Conservation (phyloP, 1,140 invertebrate genomes). For the Scaptomyza montana region DNA sequence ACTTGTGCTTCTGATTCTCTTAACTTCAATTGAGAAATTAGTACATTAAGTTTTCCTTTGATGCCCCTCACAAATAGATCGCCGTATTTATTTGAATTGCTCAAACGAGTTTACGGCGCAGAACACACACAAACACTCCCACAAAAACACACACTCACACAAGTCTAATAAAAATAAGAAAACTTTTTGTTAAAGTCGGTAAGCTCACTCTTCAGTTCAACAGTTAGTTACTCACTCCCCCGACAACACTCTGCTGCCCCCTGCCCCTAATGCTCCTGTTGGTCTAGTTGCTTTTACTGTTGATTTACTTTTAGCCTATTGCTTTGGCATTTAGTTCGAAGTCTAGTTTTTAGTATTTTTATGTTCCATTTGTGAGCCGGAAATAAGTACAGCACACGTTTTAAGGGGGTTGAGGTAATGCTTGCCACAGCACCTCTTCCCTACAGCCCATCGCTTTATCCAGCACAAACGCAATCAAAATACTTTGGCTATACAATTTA, state of each 20-base stretch:
- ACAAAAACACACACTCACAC: constrained; percentile 22
- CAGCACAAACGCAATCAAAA: constrained; percentile 70
- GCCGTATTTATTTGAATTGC: constrained; percentile 78
- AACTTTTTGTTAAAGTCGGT: constrained; percentile 68
- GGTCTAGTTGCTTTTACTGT: constrained; percentile 62
- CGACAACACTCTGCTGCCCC: constrained; percentile 1
- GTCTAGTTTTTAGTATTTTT: constrained; percentile 68
- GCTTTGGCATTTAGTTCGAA: constrained; percentile 70
- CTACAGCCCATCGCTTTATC: not conserved
- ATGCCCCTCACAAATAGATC: constrained; percentile 74
- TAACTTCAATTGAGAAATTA: constrained; percentile 78
- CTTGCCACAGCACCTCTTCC: not conserved
- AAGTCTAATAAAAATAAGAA: constrained; percentile 41
- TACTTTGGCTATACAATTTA: constrained; percentile 81
- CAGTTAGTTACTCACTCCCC: not conserved
- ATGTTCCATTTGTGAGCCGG: constrained; percentile 69
- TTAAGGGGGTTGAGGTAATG: constrained; percentile 1
- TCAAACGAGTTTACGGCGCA: constrained; percentile 63
- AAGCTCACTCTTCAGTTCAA: constrained; percentile 44
- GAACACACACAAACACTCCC: constrained; percentile 24
- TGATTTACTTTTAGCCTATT: constrained; percentile 81
- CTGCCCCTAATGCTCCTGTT: constrained; percentile 34
- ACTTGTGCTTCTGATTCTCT: constrained; percentile 34
- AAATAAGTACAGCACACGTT: constrained; percentile 68
- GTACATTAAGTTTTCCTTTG: constrained; percentile 75